Evolutionary conservation across 2,888 invertebrate species (phyloP).

Genomic region (Chrysina gloriosa): DNA sequence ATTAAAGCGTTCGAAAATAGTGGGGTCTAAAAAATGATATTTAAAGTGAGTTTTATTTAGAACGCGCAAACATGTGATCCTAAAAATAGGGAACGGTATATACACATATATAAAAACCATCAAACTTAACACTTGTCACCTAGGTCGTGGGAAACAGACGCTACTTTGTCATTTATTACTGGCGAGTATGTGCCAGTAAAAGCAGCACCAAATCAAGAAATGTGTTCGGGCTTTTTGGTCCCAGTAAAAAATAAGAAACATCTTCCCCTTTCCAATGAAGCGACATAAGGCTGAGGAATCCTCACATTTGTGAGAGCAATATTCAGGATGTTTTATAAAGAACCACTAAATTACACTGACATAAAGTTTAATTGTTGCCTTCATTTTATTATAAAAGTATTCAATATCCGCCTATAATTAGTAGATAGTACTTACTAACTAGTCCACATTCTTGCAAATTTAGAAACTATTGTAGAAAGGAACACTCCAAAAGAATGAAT

Average conservation of each 20-base stretch:
- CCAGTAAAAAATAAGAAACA: conserved; percentile 5
- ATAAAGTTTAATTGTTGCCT: no score
- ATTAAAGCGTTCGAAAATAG: conserved; percentile 5
- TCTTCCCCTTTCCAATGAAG: background rate
- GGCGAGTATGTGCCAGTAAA: conserved; percentile 16
- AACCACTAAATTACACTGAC: no score
- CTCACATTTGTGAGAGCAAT: background rate
- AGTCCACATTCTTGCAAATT: no score
- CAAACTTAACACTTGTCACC: conserved; percentile 30
- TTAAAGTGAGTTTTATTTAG: conserved; percentile 24
- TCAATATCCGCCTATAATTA: no score
- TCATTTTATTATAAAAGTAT: no score
- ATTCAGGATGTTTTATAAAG: no score
- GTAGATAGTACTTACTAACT: no score
- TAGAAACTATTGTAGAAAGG: no score
- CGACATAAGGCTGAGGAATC: background rate
- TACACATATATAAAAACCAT: conserved; percentile 22
- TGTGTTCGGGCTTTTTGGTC: conserved; percentile 6
- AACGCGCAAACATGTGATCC: conserved; percentile 11
- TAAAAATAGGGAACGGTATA: conserved; percentile 26
- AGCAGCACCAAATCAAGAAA: conserved; percentile 28
- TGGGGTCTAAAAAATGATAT: background rate
- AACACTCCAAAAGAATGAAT: no score
- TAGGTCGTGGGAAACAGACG: conserved; percentile 32
- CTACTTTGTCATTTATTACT: conserved; percentile 14